Evolutionary conservation across 2,888 invertebrate genomes (phyloP).

Genomic region (Calameuta pallipes): DNA sequence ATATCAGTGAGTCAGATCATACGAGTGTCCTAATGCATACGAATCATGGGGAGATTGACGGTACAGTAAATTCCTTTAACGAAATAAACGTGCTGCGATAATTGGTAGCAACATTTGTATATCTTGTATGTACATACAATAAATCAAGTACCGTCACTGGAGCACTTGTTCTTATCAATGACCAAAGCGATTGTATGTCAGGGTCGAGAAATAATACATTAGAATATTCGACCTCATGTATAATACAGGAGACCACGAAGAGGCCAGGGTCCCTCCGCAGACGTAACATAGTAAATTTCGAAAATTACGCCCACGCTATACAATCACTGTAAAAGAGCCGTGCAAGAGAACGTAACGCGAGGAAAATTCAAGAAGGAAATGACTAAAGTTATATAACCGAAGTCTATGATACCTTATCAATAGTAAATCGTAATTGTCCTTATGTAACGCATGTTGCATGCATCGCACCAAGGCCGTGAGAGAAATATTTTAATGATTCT

Average conservation of each 20-base stretch:
- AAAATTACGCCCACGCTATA: not conserved
- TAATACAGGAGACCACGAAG: not conserved
- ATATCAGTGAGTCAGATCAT: constrained; percentile 18
- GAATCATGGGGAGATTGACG: not conserved
- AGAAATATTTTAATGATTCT: not conserved
- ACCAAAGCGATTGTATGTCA: not conserved
- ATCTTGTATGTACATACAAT: not conserved
- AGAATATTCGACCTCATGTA: not conserved
- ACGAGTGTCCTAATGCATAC: not conserved
- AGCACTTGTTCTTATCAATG: not conserved
- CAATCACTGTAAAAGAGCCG: not conserved
- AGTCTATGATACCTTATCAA: not conserved
- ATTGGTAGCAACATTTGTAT: not conserved
- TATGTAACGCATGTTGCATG: not conserved
- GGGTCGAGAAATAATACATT: not conserved
- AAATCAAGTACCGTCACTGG: not conserved
- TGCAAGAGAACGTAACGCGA: not conserved
- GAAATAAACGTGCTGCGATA: not conserved
- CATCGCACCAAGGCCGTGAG: not conserved
- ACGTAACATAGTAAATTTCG: not conserved
- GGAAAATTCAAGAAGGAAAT: not conserved
- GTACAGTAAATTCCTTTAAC: not conserved
- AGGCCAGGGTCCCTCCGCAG: not conserved
- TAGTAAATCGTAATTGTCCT: not conserved
- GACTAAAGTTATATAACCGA: not conserved